Percentiles rank a stretch among this genome's conserved stretches.
phyloP scores from a whole-genome alignment of 1,140 invertebrate species.

The Dinoponera quadriceps region DNA sequence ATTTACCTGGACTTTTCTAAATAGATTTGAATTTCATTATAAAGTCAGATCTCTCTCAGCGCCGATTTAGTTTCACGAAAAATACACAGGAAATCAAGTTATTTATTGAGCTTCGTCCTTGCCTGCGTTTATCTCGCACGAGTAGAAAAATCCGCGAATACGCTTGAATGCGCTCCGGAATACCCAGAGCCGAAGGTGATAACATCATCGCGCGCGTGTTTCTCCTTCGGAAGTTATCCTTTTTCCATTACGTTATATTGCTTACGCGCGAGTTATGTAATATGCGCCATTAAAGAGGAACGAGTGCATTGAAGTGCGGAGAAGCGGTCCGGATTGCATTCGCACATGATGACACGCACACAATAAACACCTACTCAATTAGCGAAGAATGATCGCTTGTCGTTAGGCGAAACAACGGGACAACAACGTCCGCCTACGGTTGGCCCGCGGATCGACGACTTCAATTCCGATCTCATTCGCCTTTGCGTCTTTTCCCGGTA shows the following conservation, averaged over 20 bases:
- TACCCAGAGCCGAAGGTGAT: background rate
- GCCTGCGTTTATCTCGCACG: background rate
- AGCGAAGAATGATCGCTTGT: conserved; percentile 3
- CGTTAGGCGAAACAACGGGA: background rate
- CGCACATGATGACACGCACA: conserved; percentile 27
- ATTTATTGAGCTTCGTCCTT: background rate
- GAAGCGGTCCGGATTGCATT: background rate
- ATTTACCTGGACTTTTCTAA: too few relatives aligned
- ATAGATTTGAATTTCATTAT: too few relatives aligned
- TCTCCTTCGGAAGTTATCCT: background rate
- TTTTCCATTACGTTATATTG: background rate
- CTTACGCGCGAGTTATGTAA: background rate
- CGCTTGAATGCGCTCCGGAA: background rate
- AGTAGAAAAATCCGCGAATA: background rate
- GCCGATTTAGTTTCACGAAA: too few relatives aligned
- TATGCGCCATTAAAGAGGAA: background rate
- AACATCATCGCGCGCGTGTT: background rate
- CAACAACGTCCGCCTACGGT: background rate
- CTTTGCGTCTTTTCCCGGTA: background rate
- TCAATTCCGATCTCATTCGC: background rate
- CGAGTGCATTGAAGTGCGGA: background rate
- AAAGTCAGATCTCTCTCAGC: too few relatives aligned
- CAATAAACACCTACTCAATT: conserved; percentile 12
- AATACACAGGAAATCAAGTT: background rate
- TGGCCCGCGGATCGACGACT: background rate